These are phyloP conservation scores for Eupeodes luniger DNA, from an alignment of 2,888 invertebrate species.

Conservation along the genomic window DNA sequence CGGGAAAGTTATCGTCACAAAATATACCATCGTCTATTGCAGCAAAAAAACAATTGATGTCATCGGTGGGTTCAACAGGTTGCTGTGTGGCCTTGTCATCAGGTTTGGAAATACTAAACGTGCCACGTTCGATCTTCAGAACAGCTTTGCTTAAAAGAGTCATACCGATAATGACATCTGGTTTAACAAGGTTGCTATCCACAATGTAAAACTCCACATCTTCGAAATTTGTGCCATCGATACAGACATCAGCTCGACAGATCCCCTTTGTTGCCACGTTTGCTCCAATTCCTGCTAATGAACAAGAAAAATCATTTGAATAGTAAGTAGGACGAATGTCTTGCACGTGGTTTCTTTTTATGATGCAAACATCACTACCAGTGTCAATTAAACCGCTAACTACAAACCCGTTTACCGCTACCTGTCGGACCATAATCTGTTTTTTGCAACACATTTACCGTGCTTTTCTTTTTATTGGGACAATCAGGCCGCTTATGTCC, in stretches of 20 bases:
- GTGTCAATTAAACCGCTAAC: conserved; percentile 32
- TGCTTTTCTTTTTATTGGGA: conserved; percentile 20
- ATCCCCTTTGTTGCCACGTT: conserved; percentile 10
- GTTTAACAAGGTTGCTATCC: conserved; percentile 21
- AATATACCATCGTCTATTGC: conserved; percentile 22
- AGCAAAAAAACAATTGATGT: conserved; percentile 31
- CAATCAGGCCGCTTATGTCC: conserved; percentile 30
- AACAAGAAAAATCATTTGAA: conserved; percentile 30
- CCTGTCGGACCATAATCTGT: conserved; percentile 36
- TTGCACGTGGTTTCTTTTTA: conserved; percentile 24
- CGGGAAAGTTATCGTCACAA: conserved; percentile 19
- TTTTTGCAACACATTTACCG: conserved; percentile 30
- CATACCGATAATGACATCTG: conserved; percentile 27
- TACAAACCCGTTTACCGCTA: conserved; percentile 18
- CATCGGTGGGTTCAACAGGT: not conserved
- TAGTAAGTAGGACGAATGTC: conserved; percentile 20
- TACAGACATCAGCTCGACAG: conserved; percentile 16
- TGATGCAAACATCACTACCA: conserved; percentile 34
- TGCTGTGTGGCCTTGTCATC: not conserved
- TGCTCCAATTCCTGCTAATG: conserved; percentile 24
- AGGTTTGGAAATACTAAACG: conserved; percentile 14
- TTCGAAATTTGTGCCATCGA: conserved; percentile 22
- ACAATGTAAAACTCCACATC: conserved; percentile 20
- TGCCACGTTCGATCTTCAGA: conserved; percentile 13
- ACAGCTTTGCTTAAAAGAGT: conserved; percentile 25